Evolutionary conservation across 2,113 vertebrate genomes (phyloP).

Genomic region (Carassius auratus): DNA sequence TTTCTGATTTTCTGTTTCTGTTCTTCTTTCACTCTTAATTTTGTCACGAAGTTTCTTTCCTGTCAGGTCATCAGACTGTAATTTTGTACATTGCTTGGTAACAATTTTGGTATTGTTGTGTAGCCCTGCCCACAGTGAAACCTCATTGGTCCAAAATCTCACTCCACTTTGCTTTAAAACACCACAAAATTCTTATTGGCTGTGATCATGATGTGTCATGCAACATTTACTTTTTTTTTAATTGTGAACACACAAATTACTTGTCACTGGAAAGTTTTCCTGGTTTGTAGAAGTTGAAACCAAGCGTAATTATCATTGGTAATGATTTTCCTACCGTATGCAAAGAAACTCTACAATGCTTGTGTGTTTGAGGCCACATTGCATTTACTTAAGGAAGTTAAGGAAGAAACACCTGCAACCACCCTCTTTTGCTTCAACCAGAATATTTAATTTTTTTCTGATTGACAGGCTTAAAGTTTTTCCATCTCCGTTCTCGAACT

Average conservation of each 20-base stretch:
- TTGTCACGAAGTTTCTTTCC: conserved; percentile 34
- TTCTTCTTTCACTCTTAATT: conserved; percentile 47
- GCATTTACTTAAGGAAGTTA: background rate
- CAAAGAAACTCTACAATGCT: background rate
- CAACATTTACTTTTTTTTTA: background rate
- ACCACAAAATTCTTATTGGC: background rate
- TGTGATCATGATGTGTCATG: background rate
- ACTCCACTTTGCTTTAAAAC: background rate
- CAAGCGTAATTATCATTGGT: background rate
- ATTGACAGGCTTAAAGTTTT: background rate
- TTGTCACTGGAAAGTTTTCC: background rate
- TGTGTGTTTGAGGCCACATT: background rate
- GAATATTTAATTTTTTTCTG: background rate
- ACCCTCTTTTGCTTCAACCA: background rate
- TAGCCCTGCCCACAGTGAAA: background rate
- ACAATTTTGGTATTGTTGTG: background rate
- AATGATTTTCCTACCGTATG: background rate
- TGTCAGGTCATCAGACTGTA: conserved; percentile 16
- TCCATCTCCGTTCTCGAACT: background rate
- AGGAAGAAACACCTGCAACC: background rate
- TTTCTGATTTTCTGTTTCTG: conserved; percentile 19
- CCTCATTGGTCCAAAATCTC: background rate
- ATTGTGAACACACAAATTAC: background rate
- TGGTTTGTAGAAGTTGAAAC: background rate
- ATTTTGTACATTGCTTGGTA: background rate